Conservation (phyloP, 1,140 invertebrate species). For the Euschistus heros region DNA sequence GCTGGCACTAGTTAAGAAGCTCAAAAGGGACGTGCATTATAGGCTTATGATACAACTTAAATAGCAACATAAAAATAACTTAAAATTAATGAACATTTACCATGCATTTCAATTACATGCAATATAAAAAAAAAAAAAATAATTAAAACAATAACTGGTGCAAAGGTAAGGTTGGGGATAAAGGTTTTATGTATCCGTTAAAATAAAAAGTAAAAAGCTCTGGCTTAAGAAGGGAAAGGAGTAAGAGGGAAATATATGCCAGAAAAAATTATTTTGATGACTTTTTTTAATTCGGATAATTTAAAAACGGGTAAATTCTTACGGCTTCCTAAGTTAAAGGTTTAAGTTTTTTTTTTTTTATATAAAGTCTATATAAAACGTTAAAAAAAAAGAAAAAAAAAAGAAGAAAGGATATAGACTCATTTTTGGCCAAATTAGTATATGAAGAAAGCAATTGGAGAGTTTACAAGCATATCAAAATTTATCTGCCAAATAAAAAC, state of each 20-base stretch:
- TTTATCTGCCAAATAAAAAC: too few relatives aligned
- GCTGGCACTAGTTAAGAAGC: conserved; percentile 1
- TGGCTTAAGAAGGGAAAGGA: not conserved
- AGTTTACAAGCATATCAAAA: too few relatives aligned
- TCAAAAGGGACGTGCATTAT: not conserved
- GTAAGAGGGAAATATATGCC: not conserved
- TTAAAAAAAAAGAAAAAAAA: too few relatives aligned
- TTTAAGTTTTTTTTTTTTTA: too few relatives aligned
- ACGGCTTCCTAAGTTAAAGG: too few relatives aligned
- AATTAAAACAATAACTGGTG: not conserved
- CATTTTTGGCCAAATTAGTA: too few relatives aligned
- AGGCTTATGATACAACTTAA: not conserved
- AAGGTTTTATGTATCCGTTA: too few relatives aligned
- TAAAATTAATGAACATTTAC: not conserved
- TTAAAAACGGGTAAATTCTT: not conserved
- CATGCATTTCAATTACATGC: conserved; percentile 2
- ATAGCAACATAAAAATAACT: not conserved
- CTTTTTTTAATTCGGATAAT: not conserved
- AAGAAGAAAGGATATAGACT: too few relatives aligned
- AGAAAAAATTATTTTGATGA: not conserved
- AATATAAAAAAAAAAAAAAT: not conserved
- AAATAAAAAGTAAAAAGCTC: too few relatives aligned
- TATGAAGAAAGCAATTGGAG: too few relatives aligned
- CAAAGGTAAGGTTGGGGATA: not conserved
- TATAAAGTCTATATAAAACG: too few relatives aligned